Base-by-base conservation (phyloP, 2,113 vertebrate species). In the Pionites leucogaster region DNA sequence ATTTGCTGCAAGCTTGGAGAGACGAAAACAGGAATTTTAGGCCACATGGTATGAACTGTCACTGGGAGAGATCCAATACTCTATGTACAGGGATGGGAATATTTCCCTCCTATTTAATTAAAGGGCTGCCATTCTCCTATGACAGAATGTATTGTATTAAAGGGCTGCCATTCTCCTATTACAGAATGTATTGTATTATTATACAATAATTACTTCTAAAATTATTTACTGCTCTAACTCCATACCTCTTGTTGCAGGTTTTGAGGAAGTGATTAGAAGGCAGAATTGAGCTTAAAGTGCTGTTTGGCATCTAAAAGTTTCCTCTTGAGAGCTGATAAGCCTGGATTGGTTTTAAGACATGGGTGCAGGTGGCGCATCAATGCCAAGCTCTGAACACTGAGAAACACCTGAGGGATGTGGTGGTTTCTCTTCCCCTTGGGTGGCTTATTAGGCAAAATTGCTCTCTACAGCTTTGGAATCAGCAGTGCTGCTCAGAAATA, bases 1-100 rank as follows among this genome's bases (percentile, higher is more conserved):
- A 4, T 91, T 82, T 90, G 14, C 23, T 77, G 20, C 2, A 28
- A 75, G 17, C 62, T 25, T 79, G 75, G 33, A 62, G 60, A 85
- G 52, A 86, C 28, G 25, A 75, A 94, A 92, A 63, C 22, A 71
- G 62, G 75, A 93, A 79, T 95, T 94, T 82, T 75, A 90, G 55
- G 63, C 47, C 69, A 93, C 14, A 4, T 65, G 81, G 20, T 60
- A 76, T 39, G 71, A 86, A 86, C 25, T 50, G 10, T 47, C 13
- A 68, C 7, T 64, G 57, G 39, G 62, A 92, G 62, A 79, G 7
- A 13, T 88, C 42, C 46, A 92, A 16, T 28, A 79, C 5, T 63
- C 31, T 39, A 4, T 57, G 29, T 28, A 31, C 16, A 74, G 24
- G 33, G 53, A 65, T 37, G 37, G 55, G 39, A 77, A 4, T 62